These are phyloP conservation scores for Athene cunicularia DNA, from an alignment of 2,113 vertebrate species.

Conservation along the genomic window DNA sequence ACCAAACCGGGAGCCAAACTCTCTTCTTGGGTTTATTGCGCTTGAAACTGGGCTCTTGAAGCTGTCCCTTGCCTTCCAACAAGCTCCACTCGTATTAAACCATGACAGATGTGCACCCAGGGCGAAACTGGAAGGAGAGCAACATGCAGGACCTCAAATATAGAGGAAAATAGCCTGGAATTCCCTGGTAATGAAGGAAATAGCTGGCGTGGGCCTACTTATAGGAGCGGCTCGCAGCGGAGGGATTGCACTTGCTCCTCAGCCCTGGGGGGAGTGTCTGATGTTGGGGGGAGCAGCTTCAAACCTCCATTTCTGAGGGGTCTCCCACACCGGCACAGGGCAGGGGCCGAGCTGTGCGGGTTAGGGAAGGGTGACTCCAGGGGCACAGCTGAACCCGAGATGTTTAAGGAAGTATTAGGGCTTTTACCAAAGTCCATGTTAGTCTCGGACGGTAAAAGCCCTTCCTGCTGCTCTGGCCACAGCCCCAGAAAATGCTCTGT, in stretches of 20 bases:
- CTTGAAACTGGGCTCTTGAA: background rate
- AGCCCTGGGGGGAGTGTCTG: background rate
- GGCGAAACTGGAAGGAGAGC: background rate
- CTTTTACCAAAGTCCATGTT: background rate
- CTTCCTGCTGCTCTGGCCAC: background rate
- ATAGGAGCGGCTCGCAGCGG: background rate
- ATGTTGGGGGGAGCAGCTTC: background rate
- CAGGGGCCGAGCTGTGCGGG: background rate
- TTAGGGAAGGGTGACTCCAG: background rate
- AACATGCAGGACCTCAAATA: background rate
- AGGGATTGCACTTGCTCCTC: background rate
- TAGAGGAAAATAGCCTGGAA: background rate
- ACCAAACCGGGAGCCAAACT: background rate
- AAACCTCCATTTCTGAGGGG: background rate
- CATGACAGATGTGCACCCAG: background rate
- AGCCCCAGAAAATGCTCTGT: background rate
- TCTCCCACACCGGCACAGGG: rapidly evolving
- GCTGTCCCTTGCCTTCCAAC: background rate
- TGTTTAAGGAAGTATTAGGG: background rate
- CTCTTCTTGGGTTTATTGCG: background rate
- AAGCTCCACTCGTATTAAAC: background rate
- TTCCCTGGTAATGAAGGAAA: background rate
- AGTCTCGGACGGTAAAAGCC: background rate
- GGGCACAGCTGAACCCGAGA: background rate
- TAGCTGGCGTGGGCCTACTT: background rate